Evolutionary conservation across 2,888 invertebrate genomes (phyloP), one percentile per base, ranked within the genome.

Genomic region (Helobdella robusta): DNA sequence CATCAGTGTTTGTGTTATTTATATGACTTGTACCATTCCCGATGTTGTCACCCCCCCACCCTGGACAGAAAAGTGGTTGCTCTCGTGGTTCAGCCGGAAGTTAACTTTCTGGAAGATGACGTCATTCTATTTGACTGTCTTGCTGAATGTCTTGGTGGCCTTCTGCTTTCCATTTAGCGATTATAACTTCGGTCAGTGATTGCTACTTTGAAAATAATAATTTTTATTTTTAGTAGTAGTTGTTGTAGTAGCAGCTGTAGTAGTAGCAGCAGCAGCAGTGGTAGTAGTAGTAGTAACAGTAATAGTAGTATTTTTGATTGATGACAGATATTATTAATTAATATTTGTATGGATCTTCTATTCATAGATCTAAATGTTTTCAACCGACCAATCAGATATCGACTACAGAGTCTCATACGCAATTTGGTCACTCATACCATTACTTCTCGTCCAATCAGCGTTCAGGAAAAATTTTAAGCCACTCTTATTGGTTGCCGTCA

Each of bases 41-140:
- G n/a, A n/a, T n/a, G n/a, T n/a, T n/a, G n/a, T n/a, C n/a, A n/a
- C n/a, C n/a, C n/a, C n/a, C n/a, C n/a, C n/a, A n/a, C n/a, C n/a
- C n/a, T 2, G 1, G 8, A 25, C 25, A 93, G 93, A 90, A 66
- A 92, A 93, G 82, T 89, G 90, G 15, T 83, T 89, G 74, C 82
- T 98, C 68, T 97, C 91, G 80, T 91, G 91, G 89, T 91, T 95
- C 74, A 94, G 95, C 80, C 90, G 91, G 78, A 91, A 93, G 80
- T 93, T 97, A 90, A 90, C 92, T 0, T 81, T 95, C 68, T 97
- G 98, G 95, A 91, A 92, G 75, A 90, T 89, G 76, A 88, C 97
- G 74, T 84, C 95, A 65, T 97, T 98, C 82, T 90, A 94, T 81
- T 90, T 94, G 79, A 93, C 95, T 66, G 91, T 98, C 73, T 85